These are phyloP conservation scores for Holocentrus rufus DNA, from an alignment of 2,797 vertebrate species.

Conservation along the genomic window DNA sequence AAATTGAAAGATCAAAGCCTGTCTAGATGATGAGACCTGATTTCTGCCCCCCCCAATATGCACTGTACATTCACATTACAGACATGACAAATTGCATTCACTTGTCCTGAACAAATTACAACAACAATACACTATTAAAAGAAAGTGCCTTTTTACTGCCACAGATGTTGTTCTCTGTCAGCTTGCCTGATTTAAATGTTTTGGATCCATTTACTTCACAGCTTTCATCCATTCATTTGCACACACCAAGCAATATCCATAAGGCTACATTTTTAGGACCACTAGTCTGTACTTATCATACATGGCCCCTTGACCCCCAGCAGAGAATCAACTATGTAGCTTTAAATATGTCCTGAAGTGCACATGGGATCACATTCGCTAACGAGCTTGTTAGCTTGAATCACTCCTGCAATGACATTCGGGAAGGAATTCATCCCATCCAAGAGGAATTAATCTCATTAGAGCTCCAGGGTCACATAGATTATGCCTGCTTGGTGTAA, in stretches of 20 bases:
- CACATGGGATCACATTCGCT: conserved; percentile 43
- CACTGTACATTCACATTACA: neutral
- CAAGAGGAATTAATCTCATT: conserved; percentile 74
- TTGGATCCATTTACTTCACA: neutral
- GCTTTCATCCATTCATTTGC: neutral
- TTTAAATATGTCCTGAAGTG: conserved; percentile 60
- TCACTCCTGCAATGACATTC: conserved; percentile 62
- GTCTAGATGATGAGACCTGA: neutral
- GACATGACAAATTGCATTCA: neutral
- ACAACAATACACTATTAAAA: neutral
- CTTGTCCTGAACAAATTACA: neutral
- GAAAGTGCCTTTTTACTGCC: neutral
- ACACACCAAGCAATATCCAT: neutral
- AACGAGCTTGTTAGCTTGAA: conserved; percentile 81
- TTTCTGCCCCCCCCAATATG: neutral
- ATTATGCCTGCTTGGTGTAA: conserved; percentile 66
- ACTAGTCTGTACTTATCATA: conserved; percentile 16
- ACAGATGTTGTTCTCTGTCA: neutral
- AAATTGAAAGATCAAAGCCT: neutral
- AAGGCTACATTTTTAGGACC: neutral
- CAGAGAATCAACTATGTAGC: conserved; percentile 47
- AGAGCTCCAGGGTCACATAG: conserved; percentile 68
- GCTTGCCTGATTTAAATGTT: neutral
- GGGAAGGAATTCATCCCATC: conserved; percentile 67
- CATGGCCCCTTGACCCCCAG: conserved; percentile 25